These are phyloP conservation scores for Boulengeromyrus knoepffleri DNA, from an alignment of 2,113 vertebrate genomes.

Conservation along the genomic window DNA sequence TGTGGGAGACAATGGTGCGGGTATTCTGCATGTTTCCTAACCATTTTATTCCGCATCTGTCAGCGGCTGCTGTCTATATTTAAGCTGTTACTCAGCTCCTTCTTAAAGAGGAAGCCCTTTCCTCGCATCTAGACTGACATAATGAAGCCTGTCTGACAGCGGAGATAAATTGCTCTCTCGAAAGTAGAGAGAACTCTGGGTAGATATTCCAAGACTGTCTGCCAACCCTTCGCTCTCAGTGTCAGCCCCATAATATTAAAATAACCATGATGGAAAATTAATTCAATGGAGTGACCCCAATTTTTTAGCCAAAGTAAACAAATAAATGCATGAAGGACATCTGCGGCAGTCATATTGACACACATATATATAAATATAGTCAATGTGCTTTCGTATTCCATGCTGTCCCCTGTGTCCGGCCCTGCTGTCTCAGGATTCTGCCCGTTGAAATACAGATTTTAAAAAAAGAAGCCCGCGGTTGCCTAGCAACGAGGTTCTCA, in stretches of 20 bases:
- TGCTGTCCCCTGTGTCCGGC: slow-evolving; percentile 35
- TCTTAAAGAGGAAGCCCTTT: not conserved
- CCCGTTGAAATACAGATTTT: slow-evolving; percentile 23
- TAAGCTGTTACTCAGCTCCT: not conserved
- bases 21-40: not conserved
- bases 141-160: not conserved
- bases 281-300: slow-evolving; percentile 10
- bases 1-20: not conserved
- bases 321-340: slow-evolving; percentile 1
- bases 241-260: slow-evolving; percentile 7
- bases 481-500: slow-evolving; percentile 52
- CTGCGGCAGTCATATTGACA: not conserved
- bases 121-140: not conserved
- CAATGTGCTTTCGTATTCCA: not conserved
- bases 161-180: not conserved
- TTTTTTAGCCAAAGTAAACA: slow-evolving; percentile 11
- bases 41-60: not conserved
- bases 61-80: not conserved
- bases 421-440: slow-evolving; percentile 4
- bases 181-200: not conserved
- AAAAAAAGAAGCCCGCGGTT: slow-evolving; percentile 43
- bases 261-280: slow-evolving; percentile 16
- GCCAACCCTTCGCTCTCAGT: slow-evolving; percentile 13
- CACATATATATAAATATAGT: slow-evolving; percentile 6
- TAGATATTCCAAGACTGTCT: not conserved